These are phyloP conservation scores for Mesaphorura yosii DNA, from an alignment of 1,140 invertebrate genomes.

Conservation along the genomic window DNA sequence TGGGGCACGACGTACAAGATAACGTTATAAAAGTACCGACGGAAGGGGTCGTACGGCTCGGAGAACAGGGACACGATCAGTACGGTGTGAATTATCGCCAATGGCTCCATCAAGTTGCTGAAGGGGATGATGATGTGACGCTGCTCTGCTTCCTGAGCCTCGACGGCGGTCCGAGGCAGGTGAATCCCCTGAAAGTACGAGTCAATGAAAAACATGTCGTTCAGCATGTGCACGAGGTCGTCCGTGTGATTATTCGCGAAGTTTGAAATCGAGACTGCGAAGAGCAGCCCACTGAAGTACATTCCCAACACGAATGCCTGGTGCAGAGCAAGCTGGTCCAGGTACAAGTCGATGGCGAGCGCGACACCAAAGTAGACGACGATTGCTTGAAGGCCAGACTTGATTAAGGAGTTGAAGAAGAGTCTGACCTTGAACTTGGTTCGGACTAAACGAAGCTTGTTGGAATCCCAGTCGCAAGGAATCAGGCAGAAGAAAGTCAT, in stretches of 20 bases:
- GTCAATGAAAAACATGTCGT: too few species aligned
- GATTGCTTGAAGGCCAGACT: not conserved
- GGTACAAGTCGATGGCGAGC: not conserved
- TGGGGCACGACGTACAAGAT: not conserved
- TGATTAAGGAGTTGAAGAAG: not conserved
- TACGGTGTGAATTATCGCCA: not conserved
- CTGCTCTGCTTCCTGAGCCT: too few species aligned
- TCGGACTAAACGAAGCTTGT: not conserved
- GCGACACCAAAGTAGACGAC: not conserved
- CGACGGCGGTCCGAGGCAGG: too few species aligned
- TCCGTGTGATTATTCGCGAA: too few species aligned
- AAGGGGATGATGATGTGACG: not conserved
- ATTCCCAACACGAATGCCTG: too few species aligned
- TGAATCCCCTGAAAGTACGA: too few species aligned
- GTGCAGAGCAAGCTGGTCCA: too few species aligned
- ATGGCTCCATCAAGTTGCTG: not conserved
- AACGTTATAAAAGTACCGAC: not conserved
- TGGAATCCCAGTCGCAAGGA: not conserved
- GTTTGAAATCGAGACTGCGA: too few species aligned
- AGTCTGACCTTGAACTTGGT: not conserved
- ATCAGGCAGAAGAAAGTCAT: not conserved
- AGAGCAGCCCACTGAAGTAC: too few species aligned
- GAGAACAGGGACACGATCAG: not conserved
- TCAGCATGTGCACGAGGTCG: too few species aligned
- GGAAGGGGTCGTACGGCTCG: not conserved